Evolutionary conservation across 1,140 invertebrate species (phyloP), one percentile per base, ranked within the genome.

Genomic region (Brachionus asplanchnoidis): DNA sequence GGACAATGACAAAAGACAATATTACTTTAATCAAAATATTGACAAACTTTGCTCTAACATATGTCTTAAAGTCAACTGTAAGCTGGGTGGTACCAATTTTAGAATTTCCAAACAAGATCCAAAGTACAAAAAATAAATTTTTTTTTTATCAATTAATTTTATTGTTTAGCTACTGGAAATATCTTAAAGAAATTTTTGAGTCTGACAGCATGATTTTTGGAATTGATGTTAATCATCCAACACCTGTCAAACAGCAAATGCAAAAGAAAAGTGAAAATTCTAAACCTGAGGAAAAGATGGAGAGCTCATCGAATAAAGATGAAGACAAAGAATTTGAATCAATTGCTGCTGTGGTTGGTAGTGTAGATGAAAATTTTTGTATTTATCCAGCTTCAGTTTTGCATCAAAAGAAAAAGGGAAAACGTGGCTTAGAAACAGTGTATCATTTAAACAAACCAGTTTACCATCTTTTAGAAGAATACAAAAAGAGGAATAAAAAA

Each of bases 291-390:
- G 32, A 6, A 46, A 46, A 46, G 44, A 12, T n/a, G 2, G 44
- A 46, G 4, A 46, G 14, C 40, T 40, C 36, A 36, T 36, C 28
- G 6, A 20, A 32, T 2, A 73, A 73, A 20, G n/a, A 36, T 1
- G 17, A 36, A 3, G n/a, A 73, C 23, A 44, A 46, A 26, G 36
- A 50, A 32, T 79, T 9, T 56, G 56, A 60, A 28, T 83, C 80
- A 8, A 46, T 83, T 46, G 80, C 80, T n/a, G 80, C 80, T 46
- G 80, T 83, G 2, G 80, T 83, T 28, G 80, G 80, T 7, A 60
- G 50, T 28, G 17, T 66, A 3, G 65, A 83, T 68, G 8, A 60
- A 68, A n/a, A 65, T 1, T 70, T 44, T 50, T 68, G 53, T 17
- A 23, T 40, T n/a, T 68, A 66, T 83, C 32, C 60, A 26, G 60